Evolutionary conservation across 2,888 invertebrate genomes (phyloP), one percentile per base, ranked within the genome.

Genomic region (Drosophila meridiana): DNA sequence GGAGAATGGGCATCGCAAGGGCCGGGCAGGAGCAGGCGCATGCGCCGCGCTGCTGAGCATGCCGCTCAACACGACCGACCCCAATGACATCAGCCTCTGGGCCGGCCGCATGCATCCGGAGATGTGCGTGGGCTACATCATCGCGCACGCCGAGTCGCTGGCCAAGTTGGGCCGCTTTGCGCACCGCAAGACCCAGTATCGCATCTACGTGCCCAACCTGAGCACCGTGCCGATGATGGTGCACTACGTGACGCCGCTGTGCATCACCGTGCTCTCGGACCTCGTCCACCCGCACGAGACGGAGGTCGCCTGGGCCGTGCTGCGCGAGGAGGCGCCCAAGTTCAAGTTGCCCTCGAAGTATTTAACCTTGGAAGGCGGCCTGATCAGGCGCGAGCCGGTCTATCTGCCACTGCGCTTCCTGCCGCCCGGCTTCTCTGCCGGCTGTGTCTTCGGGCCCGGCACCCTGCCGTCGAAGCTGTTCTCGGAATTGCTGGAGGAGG

Each of bases 391-490:
- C 14, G 26, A 36, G 0, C 73, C 71, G 3, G 32, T 70, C 0
- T 73, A 69, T 4, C 13, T 73, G 53, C 70, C 73, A 4, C 3
- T 5, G 2, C 62, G 70, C 38, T 62, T 7, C 20, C 9, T 73
- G 47, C 73, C 73, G 9, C 36, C 56, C 3, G 72, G 72, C 36
- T 71, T 71, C 11, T 38, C 50, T 8, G 71, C 61, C 13, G 73
- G 73, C 32, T 73, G 73, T 32, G 61, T 73, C n/a, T 73, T 43
- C 28, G 47, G 52, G 0, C 65, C 65, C 2, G 57, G 43, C 36
- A 7, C 58, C 1, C 14, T 73, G 28, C 57, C 65, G 0, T 28
- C 32, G 4, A 0, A 0, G 3, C 4, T 56, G 8, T 61, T 45
- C 36, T 4, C 9, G 0, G 28, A 40, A 0, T 4, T 40, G 14